phyloP scores from a whole-genome alignment of 1,140 invertebrate genomes.

The Euglossa dilemma region DNA sequence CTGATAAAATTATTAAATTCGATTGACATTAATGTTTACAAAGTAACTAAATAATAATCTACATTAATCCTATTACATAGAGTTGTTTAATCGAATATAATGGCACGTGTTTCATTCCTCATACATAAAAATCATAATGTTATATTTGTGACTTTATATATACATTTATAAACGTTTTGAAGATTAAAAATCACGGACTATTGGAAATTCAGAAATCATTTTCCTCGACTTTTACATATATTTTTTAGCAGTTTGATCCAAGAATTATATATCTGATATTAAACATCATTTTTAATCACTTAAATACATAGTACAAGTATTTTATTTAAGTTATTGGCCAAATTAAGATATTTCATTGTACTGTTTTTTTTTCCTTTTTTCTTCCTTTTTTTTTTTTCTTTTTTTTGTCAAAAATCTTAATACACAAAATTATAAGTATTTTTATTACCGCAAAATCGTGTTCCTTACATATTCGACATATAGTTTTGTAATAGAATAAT shows the following conservation, averaged over 20 bases:
- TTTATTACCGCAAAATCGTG: slow-evolving; percentile 22
- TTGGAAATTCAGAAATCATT: neutral
- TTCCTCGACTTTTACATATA: neutral
- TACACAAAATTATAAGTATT: neutral
- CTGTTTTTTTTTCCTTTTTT: no score
- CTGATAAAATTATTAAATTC: neutral
- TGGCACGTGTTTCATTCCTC: slow-evolving; percentile 11
- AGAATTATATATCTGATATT: slow-evolving; percentile 2
- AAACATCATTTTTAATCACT: neutral
- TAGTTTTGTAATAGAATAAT: neutral
- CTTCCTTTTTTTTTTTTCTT: neutral
- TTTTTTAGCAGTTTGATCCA: neutral
- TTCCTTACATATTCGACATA: neutral
- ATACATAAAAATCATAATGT: neutral
- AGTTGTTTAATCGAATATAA: neutral
- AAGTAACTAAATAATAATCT: slow-evolving; percentile 8
- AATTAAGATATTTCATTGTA: slow-evolving; percentile 1
- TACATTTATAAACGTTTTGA: neutral
- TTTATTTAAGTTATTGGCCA: neutral
- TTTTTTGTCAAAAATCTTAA: neutral
- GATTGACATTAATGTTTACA: slow-evolving; percentile 1
- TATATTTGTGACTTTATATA: neutral
- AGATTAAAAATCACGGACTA: neutral
- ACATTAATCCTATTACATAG: neutral
- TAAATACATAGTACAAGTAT: neutral